Base-by-base conservation (phyloP, 2,113 vertebrate genomes). In the Dasypus novemcinctus region DNA sequence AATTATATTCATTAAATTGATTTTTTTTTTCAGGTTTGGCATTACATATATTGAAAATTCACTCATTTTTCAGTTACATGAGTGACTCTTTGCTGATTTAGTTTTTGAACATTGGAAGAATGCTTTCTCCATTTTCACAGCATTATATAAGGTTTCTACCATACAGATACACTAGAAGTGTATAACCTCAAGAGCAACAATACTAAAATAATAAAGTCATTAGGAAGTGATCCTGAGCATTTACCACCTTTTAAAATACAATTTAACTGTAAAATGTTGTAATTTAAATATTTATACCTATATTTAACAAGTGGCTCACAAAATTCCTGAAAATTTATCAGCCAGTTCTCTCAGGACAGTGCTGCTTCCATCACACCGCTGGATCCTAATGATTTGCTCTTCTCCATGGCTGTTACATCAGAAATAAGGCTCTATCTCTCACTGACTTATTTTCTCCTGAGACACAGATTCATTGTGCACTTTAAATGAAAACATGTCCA, bases 301-400 rank as follows among this genome's bases (percentile, higher is more conserved):
- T 13, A 14, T 75, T 93, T 91, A 61, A 74, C 36, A 85, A n/a
- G 18, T 43, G 23, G 17, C 61, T 66, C 18, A 74, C 27, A 43
- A 90, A 52, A 81, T 94, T 79, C 63, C 33, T 83, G 68, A 90
- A 87, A 49, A 69, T 41, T 11, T 95, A 79, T 38, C 90, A 66
- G 69, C 18, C 38, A 7, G 43, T 6, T 87, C 31, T 96, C 68
- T 43, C 54, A 64, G 75, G 41, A 11, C 36, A 59, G 2, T 20
- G 20, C 54, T 64, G 25, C 15, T 49, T 36, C 31, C 25, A 17
- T 9, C 4, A 41, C 2, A 9, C 13, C 5, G 3, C 23, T 18
- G 2, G 7, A 20, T 33, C 41, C 82, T 49, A 12, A 12, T 13
- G 27, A 31, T n/a, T 17, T 41, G 78, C n/a, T 63, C n/a, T 91